These are phyloP conservation scores for Amiota minor DNA, from an alignment of 2,888 invertebrate species.

Conservation along the genomic window DNA sequence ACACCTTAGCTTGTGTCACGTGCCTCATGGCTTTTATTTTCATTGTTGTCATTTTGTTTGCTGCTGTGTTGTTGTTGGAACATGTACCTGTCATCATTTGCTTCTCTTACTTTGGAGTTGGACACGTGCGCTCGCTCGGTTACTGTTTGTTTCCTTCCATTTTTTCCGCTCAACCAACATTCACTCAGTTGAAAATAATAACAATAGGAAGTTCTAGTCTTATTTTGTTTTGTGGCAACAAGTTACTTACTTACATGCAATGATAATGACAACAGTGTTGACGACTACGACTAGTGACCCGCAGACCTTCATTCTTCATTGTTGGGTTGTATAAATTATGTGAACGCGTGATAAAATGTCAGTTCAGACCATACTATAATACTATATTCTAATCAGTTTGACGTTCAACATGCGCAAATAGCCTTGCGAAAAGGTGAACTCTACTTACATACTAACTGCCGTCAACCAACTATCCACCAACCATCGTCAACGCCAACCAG, in stretches of 20 bases:
- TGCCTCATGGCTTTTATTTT: constrained; percentile 58
- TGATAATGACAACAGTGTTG: background rate
- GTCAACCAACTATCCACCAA: too few relatives aligned
- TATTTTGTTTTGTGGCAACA: constrained; percentile 19
- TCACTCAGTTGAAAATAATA: background rate
- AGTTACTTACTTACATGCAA: background rate
- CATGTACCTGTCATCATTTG: constrained; percentile 56
- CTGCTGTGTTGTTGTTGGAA: constrained; percentile 13
- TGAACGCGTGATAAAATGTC: constrained; percentile 38
- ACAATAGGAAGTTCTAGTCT: background rate
- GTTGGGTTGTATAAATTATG: constrained; percentile 51
- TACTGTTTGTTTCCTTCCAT: constrained; percentile 1
- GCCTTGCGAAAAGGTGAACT: too few relatives aligned
- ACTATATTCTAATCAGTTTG: constrained; percentile 67
- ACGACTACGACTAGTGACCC: constrained; percentile 52
- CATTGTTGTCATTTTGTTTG: constrained; percentile 56
- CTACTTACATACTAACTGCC: too few relatives aligned
- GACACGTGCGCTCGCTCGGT: constrained; percentile 46
- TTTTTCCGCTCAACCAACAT: constrained; percentile 14
- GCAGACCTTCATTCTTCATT: constrained; percentile 65
- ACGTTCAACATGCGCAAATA: constrained; percentile 52
- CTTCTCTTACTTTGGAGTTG: constrained; percentile 49
- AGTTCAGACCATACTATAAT: constrained; percentile 15
- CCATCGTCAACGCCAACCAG: too few relatives aligned
- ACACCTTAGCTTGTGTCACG: constrained; percentile 49